Base-by-base conservation (phyloP, 1,140 invertebrate species). In the Halesus radiatus region DNA sequence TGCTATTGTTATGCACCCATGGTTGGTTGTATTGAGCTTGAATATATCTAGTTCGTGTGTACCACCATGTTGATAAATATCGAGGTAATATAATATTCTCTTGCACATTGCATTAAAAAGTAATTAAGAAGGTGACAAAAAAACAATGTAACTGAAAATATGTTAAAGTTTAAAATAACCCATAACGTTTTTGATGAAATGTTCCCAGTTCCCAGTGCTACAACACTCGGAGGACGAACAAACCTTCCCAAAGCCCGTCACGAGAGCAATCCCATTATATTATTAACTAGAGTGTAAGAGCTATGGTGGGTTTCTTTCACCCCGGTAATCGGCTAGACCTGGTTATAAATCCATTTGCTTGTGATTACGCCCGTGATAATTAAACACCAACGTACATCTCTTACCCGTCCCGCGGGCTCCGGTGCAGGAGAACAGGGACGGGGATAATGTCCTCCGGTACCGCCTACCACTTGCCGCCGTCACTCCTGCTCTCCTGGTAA, bases 331-430 rank as follows among this genome's bases (percentile, higher is more conserved):
- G 16, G 75, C 32, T 22, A 45, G 26, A 22, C 37, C 18, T 37
- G 50, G 76, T 68, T 66, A 68, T 68, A 78, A 68, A 68, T 68
- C 60, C 64, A 78, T 78, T 66, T 68, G 60, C 37, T 26, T 53
- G 62, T 68, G 50, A 78, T 68, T 78, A 78, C 60, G 52, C 18
- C 22, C 23, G 37, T 66, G 62, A 66, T 53, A 78, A 78, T 78
- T 68, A 78, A 58, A 75, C 68, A 50, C 18, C 18, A 26, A 15
- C 13, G 68, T 72, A 15, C 26, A 29, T 32, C 62, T 66, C 23
- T 66, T 15, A 29, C 26, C 62, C 22, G 16, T 29, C 26, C 23
- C n/a, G 23, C 62, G 16, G 10, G 7, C 0, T 54, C 20, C 72
- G 15, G 16, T 26, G 72, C 53, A 15, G 50, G 72, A 20, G 15